phyloP scores from a whole-genome alignment of 2,888 invertebrate genomes.

The Allophyes oxyacanthae region DNA sequence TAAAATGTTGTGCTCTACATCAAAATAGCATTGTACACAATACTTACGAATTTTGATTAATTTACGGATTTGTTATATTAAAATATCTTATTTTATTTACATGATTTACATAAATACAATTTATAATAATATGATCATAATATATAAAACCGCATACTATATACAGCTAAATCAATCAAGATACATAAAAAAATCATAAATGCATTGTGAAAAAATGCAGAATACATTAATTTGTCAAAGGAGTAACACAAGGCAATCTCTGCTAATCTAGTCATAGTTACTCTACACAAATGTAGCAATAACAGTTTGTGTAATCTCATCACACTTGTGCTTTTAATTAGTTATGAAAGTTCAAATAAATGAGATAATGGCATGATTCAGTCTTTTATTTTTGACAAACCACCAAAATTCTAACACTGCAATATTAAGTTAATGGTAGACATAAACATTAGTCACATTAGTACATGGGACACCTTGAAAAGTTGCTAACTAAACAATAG shows the following conservation, averaged over 20 bases:
- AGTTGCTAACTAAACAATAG: no score
- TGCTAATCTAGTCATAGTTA: constrained; percentile 82
- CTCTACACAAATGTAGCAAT: constrained; percentile 63
- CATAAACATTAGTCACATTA: constrained; percentile 5
- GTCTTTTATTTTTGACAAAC: constrained; percentile 80
- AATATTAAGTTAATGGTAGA: constrained; percentile 7
- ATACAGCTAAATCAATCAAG: constrained; percentile 66
- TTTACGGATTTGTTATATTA: constrained; percentile 53
- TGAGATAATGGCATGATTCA: constrained; percentile 82
- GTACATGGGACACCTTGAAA: no score
- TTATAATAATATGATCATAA: constrained; percentile 53
- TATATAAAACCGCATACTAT: constrained; percentile 63
- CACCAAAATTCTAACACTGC: constrained; percentile 43
- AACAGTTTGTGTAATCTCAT: constrained; percentile 68
- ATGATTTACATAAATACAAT: constrained; percentile 70
- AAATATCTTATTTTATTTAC: constrained; percentile 68
- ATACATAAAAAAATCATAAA: constrained; percentile 60
- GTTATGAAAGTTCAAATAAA: constrained; percentile 76
- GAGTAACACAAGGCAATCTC: constrained; percentile 70
- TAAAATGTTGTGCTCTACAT: constrained; percentile 75
- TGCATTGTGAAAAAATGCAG: constrained; percentile 62
- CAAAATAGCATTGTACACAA: constrained; percentile 57
- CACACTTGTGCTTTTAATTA: constrained; percentile 74
- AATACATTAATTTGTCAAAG: constrained; percentile 48
- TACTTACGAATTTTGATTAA: constrained; percentile 39